Evolutionary conservation across 92 coral and sea anemone genomes (phyloP).

Genomic region (Bergia sp.): DNA sequence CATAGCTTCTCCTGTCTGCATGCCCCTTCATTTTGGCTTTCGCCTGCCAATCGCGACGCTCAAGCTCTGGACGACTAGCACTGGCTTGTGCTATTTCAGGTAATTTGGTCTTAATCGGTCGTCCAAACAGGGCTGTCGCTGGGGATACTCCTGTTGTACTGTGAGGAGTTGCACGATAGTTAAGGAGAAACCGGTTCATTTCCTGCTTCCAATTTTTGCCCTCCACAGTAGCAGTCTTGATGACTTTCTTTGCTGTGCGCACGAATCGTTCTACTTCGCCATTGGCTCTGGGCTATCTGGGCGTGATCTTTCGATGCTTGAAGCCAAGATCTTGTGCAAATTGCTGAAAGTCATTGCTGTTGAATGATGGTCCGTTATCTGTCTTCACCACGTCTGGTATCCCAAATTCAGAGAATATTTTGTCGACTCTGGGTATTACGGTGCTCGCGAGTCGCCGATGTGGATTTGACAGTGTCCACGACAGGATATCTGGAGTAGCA

Average conservation of each 20-base stretch:
- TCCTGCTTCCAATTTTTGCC: conserved; percentile 36
- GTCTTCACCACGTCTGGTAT: conserved; percentile 40
- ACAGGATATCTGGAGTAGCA: conserved; percentile 50
- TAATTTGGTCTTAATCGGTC: conserved; percentile 63
- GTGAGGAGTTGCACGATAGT: conserved; percentile 65
- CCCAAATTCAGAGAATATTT: conserved; percentile 29
- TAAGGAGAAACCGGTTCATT: conserved; percentile 29
- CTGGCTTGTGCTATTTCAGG: conserved; percentile 38
- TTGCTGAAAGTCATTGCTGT: conserved; percentile 33
- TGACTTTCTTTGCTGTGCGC: conserved; percentile 36
- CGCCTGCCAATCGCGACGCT: conserved; percentile 7
- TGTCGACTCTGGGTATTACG: conserved; percentile 22
- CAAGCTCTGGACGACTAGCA: conserved; percentile 16
- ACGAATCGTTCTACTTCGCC: conserved; percentile 33
- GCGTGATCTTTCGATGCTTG: conserved; percentile 3
- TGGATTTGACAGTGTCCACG: conserved; percentile 40
- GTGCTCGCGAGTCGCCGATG: not conserved
- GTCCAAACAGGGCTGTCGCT: conserved; percentile 58
- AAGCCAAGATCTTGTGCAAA: conserved; percentile 25
- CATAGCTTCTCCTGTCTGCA: conserved; percentile 59
- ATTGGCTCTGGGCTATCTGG: conserved; percentile 21
- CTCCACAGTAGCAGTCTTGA: conserved; percentile 17
- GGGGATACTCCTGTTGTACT: conserved; percentile 67
- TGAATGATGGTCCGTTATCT: conserved; percentile 49
- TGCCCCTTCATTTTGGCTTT: conserved; percentile 57